Base-by-base conservation (phyloP, 2,888 invertebrate genomes). In the Zootermopsis nevadensis region DNA sequence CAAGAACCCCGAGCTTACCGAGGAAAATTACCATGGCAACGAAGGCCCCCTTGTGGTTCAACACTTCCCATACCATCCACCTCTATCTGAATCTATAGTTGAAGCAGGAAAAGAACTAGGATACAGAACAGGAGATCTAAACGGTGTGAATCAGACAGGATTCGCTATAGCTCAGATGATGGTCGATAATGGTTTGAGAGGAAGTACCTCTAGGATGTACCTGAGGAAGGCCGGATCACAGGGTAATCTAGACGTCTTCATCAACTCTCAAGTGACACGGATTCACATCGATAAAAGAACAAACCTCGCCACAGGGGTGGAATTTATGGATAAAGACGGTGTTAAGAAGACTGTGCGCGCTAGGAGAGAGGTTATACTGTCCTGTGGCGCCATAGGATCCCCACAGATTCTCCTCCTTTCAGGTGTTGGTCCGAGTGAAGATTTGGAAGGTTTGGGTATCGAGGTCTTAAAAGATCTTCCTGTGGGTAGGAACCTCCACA, bases 181-280 rank as follows among this genome's bases (percentile, higher is more conserved):
- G 87, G 86, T 87, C 30, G 85, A 87, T 22, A 83, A 86, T 35
- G 87, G 87, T 0, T 80, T 87, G 33, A 84, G 87, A 38, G 87
- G 85, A 83, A 92, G 92, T 85, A 90, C 92, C 2, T 91, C 91
- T 0, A 91, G 90, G 86, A 91, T 92, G 76, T 94, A 91, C 86
- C 87, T 93, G 12, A 87, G 88, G 30, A 86, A 86, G 1, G 87
- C 89, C 1, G 48, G 19, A 7, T 12, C 31, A 15, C n/a, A 24
- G 24, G 79, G 66, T 66, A 85, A 86, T 80, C 82, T 86, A 10
- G 83, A 81, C 33, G 83, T 86, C 7, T 35, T 82, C 38, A 92
- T 92, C 84, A 89, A 91, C 85, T 90, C 92, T 1, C 86, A 89
- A 27, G 93, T 91, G 19, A 89, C 89, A 42, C 90, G 90, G 84